Evolutionary conservation across 1,140 invertebrate genomes (phyloP), one percentile per base, ranked within the genome.

Genomic region (Holcopasites calliopsidis): DNA sequence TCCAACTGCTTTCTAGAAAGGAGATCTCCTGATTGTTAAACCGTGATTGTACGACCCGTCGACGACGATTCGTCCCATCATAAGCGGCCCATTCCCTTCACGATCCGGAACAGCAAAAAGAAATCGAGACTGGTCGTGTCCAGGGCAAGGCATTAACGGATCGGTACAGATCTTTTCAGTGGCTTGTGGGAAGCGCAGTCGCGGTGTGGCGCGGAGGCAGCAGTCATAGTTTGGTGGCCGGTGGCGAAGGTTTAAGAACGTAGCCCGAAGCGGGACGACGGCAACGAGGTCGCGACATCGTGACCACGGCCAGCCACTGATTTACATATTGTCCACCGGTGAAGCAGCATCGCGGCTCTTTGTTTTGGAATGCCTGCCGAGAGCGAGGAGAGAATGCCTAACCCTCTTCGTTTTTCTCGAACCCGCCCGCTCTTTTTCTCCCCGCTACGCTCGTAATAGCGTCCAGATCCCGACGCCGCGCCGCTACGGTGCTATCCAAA

Each of bases 311-410:
- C 87, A 88, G 86, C 88, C 88, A 86, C 89, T 91, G 87, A 91
- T 91, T 91, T 90, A 91, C 90, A 90, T 91, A 90, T 91, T 90
- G 89, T 90, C 88, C 88, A 89, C 85, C 85, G 86, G 79, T 87
- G 84, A 89, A 84, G 69, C 87, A 88, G 85, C 86, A 83, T 86
- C 85, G 85, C 86, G 83, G 84, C 77, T 90, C 86, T 90, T 90
- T 90, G 87, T 90, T 90, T 90, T 89, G 88, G 87, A 90, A 90
- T 90, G 86, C 88, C 89, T 83, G 85, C 85, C 85, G 80, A 81
- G 83, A 89, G 80, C 77, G 79, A 84, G 61, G 70, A 88, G 83
- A 86, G 77, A 71, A 86, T 62, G 21, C 74, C 77, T 74, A n/a
- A n/a, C 64, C 65, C 18, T 77, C 73, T 55, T 70, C 58, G 52